Percentiles rank a stretch among this genome's conserved stretches.
These are phyloP conservation scores for Babyrousa celebensis DNA, from an alignment of 2,797 vertebrate species.

Conservation along the genomic window DNA sequence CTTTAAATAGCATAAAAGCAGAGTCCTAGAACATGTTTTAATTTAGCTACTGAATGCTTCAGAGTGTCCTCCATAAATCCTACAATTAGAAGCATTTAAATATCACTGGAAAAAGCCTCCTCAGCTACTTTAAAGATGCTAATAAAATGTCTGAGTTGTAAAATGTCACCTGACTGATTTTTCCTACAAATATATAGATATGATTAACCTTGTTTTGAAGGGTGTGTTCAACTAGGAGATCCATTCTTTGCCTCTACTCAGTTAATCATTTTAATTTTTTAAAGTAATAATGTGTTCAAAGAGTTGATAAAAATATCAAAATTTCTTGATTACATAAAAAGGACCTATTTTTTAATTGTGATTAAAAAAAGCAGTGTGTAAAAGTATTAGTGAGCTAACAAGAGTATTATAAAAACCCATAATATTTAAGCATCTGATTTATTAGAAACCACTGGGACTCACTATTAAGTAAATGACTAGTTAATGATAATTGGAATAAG, in stretches of 20 bases:
- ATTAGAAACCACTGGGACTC: neutral
- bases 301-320: neutral
- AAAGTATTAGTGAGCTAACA: neutral
- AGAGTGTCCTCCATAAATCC: neutral
- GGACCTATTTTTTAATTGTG: neutral
- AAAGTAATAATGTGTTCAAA: neutral
- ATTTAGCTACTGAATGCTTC: neutral
- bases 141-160: neutral
- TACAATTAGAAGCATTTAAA: conserved; percentile 2
- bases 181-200: neutral
- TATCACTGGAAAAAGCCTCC: neutral
- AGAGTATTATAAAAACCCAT: neutral
- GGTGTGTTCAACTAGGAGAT: neutral
- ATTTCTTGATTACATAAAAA: neutral
- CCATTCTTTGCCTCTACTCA: neutral
- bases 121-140: neutral
- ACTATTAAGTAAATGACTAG: neutral
- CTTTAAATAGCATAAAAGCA: neutral
- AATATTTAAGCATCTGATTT: conserved; percentile 9
- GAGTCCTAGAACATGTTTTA: neutral
- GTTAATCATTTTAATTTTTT: neutral
- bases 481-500: neutral
- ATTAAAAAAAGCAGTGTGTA: neutral
- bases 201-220: neutral
- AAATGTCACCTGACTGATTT: neutral